Conservation (phyloP, 2,888 invertebrate species). For the Synanthedon andrenaeformis region DNA sequence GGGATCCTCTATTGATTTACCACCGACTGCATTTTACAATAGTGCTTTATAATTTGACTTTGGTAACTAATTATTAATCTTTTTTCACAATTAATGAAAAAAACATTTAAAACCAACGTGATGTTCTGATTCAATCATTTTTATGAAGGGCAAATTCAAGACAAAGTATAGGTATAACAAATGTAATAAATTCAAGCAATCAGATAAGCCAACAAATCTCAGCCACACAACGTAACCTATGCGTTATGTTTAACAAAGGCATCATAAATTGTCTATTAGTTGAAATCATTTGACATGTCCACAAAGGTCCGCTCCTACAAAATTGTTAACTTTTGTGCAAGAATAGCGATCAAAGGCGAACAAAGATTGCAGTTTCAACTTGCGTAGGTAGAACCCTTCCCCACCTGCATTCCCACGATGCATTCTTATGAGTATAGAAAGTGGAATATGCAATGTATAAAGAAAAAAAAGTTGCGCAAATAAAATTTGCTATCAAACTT, state of each 20-base stretch:
- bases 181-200: too few relatives aligned
- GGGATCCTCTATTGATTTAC: too few relatives aligned
- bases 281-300: constrained; percentile 58
- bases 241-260: constrained; percentile 26
- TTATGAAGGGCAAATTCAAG: too few relatives aligned
- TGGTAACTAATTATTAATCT: too few relatives aligned
- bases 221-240: too few relatives aligned
- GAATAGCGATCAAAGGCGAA: constrained; percentile 31
- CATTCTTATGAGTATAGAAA: constrained; percentile 38
- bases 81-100: too few relatives aligned
- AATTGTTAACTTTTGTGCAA: constrained; percentile 64
- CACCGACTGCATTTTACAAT: too few relatives aligned
- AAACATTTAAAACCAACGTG: too few relatives aligned
- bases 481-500: constrained; percentile 56
- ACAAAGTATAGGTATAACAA: too few relatives aligned
- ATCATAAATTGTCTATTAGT: constrained; percentile 67
- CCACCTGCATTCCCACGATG: constrained; percentile 68
- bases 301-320: constrained; percentile 32
- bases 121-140: too few relatives aligned
- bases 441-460: constrained; percentile 30
- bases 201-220: too few relatives aligned
- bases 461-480: constrained; percentile 59
- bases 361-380: constrained; percentile 23
- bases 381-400: constrained; percentile 54
- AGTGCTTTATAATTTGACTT: too few relatives aligned